Evolutionary conservation across 2,113 vertebrate species (phyloP), one percentile per base, ranked within the genome.

Genomic region (Paramormyrops kingsleyae): DNA sequence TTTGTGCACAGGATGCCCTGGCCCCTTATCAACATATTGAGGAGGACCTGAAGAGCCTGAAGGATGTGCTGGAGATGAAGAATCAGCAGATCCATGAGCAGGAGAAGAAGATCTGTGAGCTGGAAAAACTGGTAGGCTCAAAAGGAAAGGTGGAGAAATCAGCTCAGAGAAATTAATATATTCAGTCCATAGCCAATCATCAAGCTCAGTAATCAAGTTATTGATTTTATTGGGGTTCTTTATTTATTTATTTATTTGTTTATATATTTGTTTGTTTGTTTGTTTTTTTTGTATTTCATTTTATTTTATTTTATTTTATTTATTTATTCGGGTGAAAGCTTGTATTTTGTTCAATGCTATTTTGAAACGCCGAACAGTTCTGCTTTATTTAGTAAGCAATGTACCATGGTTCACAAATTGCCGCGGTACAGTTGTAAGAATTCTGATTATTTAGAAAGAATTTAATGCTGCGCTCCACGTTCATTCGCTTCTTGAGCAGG

Each of bases 71-170:
- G 47, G 98, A 99, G 93, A 98, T 99, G 97, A 99, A 99, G 94
- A 99, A 98, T 93, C 96, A 97, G 90, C 98, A 98, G 91, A 99
- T 99, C 90, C 99, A 99, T 91, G 96, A 98, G 66, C 99, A 99
- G 89, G 98, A 99, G 91, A 98, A 97, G 93, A 97, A 97, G 93
- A 99, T 99, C 12, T 95, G 97, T 52, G 97, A 99, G 84, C 94
- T 99, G 91, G 97, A 99, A 92, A 99, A 97, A 96, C 97, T 99
- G 96, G 99, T 99, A 96, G 91, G 95, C 94, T 95, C 92, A 94
- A 91, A 91, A 93, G 88, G 59, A 92, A 90, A 46, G 46, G 87
- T 35, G 7, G 21, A 49, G 42, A 12, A 13, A 15, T 42, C 83
- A n/a, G 17, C 46, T 46, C 24, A 0, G 13, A 31, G 50, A 24